Percentiles rank a stretch among this genome's conserved stretches.
Conservation (phyloP, 2,113 vertebrate genomes). For the Pogonocichla stellata region DNA sequence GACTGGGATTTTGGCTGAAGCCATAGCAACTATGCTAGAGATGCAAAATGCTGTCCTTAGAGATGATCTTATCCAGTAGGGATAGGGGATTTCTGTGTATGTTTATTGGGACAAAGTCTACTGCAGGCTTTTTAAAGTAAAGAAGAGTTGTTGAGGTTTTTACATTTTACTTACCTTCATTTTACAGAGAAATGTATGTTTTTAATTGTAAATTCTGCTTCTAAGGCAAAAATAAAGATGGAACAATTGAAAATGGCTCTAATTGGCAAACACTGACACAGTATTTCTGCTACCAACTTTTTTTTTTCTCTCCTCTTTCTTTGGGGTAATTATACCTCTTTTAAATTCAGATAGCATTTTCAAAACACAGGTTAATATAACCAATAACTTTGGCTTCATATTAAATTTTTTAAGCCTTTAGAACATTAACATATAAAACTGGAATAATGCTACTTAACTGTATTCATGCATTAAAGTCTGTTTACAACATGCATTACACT, state of each 20-base stretch:
- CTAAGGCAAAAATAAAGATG: not conserved
- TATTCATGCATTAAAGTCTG: conserved; percentile 15
- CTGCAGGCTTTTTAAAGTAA: not conserved
- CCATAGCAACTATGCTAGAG: not conserved
- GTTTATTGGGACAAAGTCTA: not conserved
- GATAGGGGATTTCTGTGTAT: not conserved
- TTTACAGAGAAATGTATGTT: not conserved
- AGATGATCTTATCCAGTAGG: not conserved
- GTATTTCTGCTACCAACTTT: not conserved
- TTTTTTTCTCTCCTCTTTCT: not conserved
- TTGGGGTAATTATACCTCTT: not conserved
- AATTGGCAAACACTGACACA: not conserved
- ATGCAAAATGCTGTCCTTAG: not conserved
- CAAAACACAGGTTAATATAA: conserved; percentile 19
- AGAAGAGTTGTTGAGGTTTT: not conserved
- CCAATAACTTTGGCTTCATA: conserved; percentile 22
- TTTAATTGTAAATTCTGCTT: not conserved
- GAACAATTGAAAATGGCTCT: conserved; percentile 24
- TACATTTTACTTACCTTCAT: not conserved
- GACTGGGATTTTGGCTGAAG: not conserved
- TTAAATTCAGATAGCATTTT: conserved; percentile 47
- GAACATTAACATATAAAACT: conserved; percentile 4
- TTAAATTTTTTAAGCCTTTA: conserved; percentile 6
- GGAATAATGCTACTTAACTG: not conserved
- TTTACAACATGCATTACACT: conserved; percentile 14